phyloP scores from a whole-genome alignment of 2,888 invertebrate genomes.

The Ormyrus pomaceus region DNA sequence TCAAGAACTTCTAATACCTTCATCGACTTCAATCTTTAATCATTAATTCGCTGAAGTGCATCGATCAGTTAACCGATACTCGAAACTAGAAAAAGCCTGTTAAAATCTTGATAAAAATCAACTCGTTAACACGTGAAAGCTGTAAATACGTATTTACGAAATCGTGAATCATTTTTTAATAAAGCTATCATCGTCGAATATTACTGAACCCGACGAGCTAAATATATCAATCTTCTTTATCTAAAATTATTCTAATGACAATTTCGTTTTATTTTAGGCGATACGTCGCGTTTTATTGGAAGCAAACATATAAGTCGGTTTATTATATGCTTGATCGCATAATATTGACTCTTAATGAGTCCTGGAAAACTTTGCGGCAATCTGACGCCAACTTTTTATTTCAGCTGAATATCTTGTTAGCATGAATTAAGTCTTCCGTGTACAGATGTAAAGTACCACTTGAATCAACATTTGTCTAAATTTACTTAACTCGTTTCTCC shows the following conservation, averaged over 20 bases:
- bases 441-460: conserved; percentile 16
- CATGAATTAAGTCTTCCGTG: conserved; percentile 31
- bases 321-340: neutral
- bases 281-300: neutral
- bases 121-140: too few relatives aligned
- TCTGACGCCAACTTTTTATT: conserved; percentile 32
- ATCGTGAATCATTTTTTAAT: too few relatives aligned
- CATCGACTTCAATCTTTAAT: too few relatives aligned
- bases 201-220: neutral
- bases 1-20: too few relatives aligned
- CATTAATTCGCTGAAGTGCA: too few relatives aligned
- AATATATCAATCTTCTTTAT: neutral
- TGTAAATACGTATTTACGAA: too few relatives aligned
- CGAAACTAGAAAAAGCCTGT: too few relatives aligned
- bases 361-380: conserved; percentile 34
- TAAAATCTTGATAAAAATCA: too few relatives aligned
- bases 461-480: conserved; percentile 31
- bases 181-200: too few relatives aligned
- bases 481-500: neutral
- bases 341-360: conserved; percentile 18
- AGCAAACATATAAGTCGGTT: conserved; percentile 3
- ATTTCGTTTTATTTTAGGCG: neutral
- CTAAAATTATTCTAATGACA: neutral
- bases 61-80: too few relatives aligned
- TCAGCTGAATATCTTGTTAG: conserved; percentile 18